These are phyloP conservation scores for Steinernema hermaphroditum DNA, from an alignment of 2,888 invertebrate species.

Conservation along the genomic window DNA sequence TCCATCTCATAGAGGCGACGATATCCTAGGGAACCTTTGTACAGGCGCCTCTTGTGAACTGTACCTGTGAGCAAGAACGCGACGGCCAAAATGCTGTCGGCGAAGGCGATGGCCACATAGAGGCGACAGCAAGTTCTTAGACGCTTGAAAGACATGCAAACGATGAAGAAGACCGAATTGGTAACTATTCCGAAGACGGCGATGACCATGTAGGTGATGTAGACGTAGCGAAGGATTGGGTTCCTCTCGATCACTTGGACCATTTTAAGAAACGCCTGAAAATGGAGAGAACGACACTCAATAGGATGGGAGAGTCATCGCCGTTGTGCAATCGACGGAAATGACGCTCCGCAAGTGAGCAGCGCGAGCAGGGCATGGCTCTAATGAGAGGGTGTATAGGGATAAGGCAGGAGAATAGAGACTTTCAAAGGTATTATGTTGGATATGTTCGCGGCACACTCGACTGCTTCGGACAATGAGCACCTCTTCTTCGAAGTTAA, in stretches of 20 bases:
- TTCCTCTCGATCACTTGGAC: not conserved
- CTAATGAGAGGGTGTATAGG: too few species aligned
- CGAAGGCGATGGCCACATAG: slow-evolving; percentile 1
- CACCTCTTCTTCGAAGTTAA: too few species aligned
- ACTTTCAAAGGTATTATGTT: too few species aligned
- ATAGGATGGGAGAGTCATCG: too few species aligned
- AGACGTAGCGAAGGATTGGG: not conserved
- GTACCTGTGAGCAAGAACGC: not conserved
- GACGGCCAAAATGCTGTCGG: not conserved
- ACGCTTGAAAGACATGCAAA: not conserved
- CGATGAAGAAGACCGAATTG: not conserved
- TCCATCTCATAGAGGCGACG: not conserved
- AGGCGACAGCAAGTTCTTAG: not conserved
- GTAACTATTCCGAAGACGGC: not conserved
- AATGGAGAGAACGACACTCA: too few species aligned
- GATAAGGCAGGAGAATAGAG: too few species aligned
- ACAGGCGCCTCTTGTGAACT: not conserved
- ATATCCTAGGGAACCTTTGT: not conserved
- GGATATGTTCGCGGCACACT: too few species aligned
- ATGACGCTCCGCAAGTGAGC: too few species aligned
- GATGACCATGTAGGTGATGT: not conserved
- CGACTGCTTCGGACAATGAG: too few species aligned
- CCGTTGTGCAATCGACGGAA: too few species aligned
- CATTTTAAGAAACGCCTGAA: not conserved
- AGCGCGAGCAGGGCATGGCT: too few species aligned